phyloP scores from a whole-genome alignment of 2,888 invertebrate genomes.

The Philereme transversata region DNA sequence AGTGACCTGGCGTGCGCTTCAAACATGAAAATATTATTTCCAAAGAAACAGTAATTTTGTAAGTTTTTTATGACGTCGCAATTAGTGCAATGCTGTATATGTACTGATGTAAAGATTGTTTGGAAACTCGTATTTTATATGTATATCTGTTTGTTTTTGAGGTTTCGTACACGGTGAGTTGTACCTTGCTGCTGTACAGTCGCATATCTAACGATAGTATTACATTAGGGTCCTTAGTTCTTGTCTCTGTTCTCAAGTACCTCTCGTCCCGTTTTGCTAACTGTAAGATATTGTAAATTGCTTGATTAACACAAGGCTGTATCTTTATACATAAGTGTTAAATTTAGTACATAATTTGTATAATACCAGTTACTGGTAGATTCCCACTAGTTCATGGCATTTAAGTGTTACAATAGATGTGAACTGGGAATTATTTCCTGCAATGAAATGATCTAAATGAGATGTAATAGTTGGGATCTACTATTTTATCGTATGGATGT shows the following conservation, averaged over 20 bases:
- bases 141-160: slow-evolving; percentile 68
- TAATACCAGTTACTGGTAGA: slow-evolving; percentile 45
- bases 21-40: slow-evolving; percentile 70
- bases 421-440: not conserved
- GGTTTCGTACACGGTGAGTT: slow-evolving; percentile 51
- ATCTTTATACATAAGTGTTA: slow-evolving; percentile 51
- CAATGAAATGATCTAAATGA: not conserved
- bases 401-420: slow-evolving; percentile 19
- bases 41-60: slow-evolving; percentile 69
- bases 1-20: slow-evolving; percentile 55
- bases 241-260: slow-evolving; percentile 76
- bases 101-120: slow-evolving; percentile 60
- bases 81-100: slow-evolving; percentile 64
- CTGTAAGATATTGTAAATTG: slow-evolving; percentile 79
- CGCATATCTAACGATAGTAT: slow-evolving; percentile 53
- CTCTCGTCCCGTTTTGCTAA: slow-evolving; percentile 71
- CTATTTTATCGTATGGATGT: slow-evolving; percentile 36
- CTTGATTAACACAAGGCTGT: slow-evolving; percentile 72
- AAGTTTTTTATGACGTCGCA: slow-evolving; percentile 62
- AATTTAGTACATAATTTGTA: slow-evolving; percentile 58
- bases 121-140: slow-evolving; percentile 59
- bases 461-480: not conserved
- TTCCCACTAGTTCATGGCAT: slow-evolving; percentile 13
- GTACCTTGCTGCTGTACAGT: slow-evolving; percentile 63
- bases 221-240: slow-evolving; percentile 55